Conservation (phyloP, 2,113 vertebrate species). For the Calidris pygmaea region DNA sequence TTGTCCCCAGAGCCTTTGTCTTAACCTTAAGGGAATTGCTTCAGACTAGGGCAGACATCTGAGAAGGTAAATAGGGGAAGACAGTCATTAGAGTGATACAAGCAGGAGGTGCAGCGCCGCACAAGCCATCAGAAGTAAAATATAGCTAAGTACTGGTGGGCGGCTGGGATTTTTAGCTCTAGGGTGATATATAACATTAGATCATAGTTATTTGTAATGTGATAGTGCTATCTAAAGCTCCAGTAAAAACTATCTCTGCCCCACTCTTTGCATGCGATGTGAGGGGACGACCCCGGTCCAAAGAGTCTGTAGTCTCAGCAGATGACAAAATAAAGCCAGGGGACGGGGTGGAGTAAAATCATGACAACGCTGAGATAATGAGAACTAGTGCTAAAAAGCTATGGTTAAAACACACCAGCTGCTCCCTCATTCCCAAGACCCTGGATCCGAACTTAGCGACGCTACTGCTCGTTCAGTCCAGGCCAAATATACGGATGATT, state of each 20-base stretch:
- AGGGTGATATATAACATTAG: conserved; percentile 51
- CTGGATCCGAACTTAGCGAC: background rate
- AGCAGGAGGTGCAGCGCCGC: background rate
- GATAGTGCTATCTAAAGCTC: conserved; percentile 14
- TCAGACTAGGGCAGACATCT: background rate
- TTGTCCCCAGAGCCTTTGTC: background rate
- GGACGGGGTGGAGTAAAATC: background rate
- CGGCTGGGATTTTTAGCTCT: conserved; percentile 18
- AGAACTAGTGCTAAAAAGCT: background rate
- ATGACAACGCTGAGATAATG: background rate
- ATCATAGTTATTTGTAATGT: conserved; percentile 40
- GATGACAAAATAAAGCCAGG: background rate
- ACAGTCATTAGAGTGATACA: background rate
- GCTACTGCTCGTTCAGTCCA: background rate
- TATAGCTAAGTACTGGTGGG: conserved; percentile 28
- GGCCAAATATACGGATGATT: conserved; percentile 7
- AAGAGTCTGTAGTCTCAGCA: background rate
- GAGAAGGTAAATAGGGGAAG: conserved; percentile 32
- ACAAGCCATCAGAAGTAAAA: conserved; percentile 39
- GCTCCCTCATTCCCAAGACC: background rate
- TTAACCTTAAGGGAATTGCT: conserved; percentile 4
- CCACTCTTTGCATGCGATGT: background rate
- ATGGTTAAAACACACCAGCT: background rate
- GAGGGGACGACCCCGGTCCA: background rate
- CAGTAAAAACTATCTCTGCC: background rate